These are phyloP conservation scores for Maniola jurtina DNA, from an alignment of 1,140 invertebrate genomes.

Conservation along the genomic window DNA sequence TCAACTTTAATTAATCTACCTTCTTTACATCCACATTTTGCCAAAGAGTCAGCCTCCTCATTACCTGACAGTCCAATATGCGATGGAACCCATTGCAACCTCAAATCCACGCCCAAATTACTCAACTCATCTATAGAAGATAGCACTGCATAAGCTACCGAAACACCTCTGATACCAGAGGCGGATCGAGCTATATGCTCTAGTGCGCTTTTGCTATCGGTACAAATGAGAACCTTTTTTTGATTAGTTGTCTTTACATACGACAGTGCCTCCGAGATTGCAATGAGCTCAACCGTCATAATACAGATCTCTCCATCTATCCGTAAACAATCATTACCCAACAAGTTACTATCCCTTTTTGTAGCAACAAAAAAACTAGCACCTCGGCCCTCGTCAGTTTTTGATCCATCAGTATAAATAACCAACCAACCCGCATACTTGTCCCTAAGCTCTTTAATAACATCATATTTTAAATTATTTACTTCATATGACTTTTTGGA, in stretches of 20 bases:
- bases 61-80: constrained; percentile 9
- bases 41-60: constrained; percentile 6
- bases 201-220: constrained; percentile 10
- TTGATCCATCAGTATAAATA: constrained; percentile 12
- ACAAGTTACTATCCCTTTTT: not conserved
- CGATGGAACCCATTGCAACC: constrained; percentile 17
- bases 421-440: constrained; percentile 4
- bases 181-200: constrained; percentile 5
- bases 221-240: constrained; percentile 6
- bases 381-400: not conserved
- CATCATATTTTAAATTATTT: not conserved
- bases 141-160: constrained; percentile 7
- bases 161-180: constrained; percentile 9
- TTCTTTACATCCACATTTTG: constrained; percentile 3
- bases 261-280: constrained; percentile 15
- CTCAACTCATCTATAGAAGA: not conserved
- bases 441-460: not conserved
- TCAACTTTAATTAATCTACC: not conserved
- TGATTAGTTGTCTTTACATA: not conserved
- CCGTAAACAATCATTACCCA: not conserved
- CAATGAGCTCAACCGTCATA: constrained; percentile 12
- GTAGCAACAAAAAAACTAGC: constrained; percentile 1
- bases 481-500: not conserved
- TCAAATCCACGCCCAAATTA: not conserved
- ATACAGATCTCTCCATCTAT: not conserved